These are phyloP conservation scores for Mola mola DNA, from an alignment of 2,113 vertebrate genomes.

Conservation along the genomic window DNA sequence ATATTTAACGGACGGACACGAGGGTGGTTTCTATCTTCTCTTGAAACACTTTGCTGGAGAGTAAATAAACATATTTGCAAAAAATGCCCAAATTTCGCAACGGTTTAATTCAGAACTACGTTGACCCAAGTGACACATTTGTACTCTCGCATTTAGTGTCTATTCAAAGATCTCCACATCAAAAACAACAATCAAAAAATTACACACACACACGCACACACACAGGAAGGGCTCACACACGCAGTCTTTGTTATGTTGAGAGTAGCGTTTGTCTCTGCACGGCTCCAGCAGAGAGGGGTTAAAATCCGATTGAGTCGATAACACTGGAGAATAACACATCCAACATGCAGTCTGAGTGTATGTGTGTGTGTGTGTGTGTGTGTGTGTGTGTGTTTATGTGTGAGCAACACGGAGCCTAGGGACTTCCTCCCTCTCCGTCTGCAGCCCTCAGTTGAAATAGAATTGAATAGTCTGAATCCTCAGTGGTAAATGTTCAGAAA, in stretches of 20 bases:
- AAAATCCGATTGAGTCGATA: constrained; percentile 79
- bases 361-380: constrained; percentile 48
- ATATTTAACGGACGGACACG: too few species aligned
- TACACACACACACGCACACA: constrained; percentile 51
- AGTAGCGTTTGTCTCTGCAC: constrained; percentile 72
- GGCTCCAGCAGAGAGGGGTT: constrained; percentile 76
- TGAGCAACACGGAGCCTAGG: constrained; percentile 68
- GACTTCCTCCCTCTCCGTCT: constrained; percentile 74
- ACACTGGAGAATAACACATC: constrained; percentile 76
- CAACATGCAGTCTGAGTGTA: constrained; percentile 55
- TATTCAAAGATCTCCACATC: constrained; percentile 56
- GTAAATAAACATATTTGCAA: too few species aligned
- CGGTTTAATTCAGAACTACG: constrained; percentile 45
- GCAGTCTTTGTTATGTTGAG: constrained; percentile 80
- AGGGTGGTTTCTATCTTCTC: too few species aligned
- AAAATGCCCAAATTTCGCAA: rapidly evolving
- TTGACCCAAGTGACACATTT: constrained; percentile 49
- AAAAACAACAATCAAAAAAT: constrained; percentile 41
- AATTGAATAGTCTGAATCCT: constrained; percentile 81
- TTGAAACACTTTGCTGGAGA: background rate
- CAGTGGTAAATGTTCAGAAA: constrained; percentile 75
- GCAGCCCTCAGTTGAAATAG: constrained; percentile 78
- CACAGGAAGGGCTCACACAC: constrained; percentile 58
- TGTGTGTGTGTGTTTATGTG: constrained; percentile 61
- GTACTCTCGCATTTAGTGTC: constrained; percentile 45